Percentiles rank a stretch among this genome's conserved stretches.
Evolutionary conservation across 2,888 invertebrate species (phyloP).

Genomic region (Strigamia crassipes): DNA sequence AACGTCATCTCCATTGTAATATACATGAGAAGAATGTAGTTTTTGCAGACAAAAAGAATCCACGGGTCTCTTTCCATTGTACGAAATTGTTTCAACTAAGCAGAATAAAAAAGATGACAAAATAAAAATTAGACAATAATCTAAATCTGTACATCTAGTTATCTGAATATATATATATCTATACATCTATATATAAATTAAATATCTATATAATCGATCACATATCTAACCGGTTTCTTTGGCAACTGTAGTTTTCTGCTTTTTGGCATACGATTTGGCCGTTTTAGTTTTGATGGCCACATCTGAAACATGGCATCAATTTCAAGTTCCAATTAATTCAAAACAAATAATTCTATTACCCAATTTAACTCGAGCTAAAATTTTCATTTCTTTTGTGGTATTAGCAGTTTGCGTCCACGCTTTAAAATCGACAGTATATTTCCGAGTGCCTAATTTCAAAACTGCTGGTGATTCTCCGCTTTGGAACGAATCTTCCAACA

Average conservation of each 20-base stretch:
- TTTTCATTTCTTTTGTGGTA: constrained; percentile 1
- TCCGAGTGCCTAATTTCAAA: neutral
- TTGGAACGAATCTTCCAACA: neutral
- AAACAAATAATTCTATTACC: neutral
- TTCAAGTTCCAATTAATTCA: neutral
- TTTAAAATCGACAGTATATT: neutral
- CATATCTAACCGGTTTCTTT: neutral
- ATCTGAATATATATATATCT: too few relatives aligned
- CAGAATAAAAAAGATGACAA: neutral
- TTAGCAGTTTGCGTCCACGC: constrained; percentile 13
- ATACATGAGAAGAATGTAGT: constrained; percentile 55
- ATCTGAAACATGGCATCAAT: neutral
- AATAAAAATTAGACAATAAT: neutral
- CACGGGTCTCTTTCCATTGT: constrained; percentile 57
- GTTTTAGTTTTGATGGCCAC: neutral
- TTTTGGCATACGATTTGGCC: neutral
- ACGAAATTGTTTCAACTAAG: neutral
- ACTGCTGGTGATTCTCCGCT: neutral
- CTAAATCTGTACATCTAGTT: too few relatives aligned
- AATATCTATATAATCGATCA: too few relatives aligned
- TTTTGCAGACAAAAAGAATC: constrained; percentile 58
- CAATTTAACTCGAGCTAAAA: neutral
- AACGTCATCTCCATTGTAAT: constrained; percentile 57
- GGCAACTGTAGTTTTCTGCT: neutral
- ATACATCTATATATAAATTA: too few relatives aligned